Evolutionary conservation across 1,140 invertebrate genomes (phyloP), one percentile per base, ranked within the genome.

Genomic region (Pectinophora gossypiella): DNA sequence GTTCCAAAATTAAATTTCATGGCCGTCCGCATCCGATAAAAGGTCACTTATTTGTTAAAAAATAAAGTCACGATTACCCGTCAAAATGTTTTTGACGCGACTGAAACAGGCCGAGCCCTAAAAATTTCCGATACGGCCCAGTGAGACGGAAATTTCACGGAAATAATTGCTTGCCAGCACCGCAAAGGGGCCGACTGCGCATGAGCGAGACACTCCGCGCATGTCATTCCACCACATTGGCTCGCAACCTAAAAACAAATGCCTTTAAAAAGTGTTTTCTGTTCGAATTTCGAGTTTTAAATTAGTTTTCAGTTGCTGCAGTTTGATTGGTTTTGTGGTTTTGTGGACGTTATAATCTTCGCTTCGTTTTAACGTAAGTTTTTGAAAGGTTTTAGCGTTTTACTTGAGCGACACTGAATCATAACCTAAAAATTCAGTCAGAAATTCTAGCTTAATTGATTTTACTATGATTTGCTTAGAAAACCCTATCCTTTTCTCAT

Each of bases 101-200:
- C 60, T 59, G 50, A 46, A 52, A 47, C 56, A 54, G 51, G 72
- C 52, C 69, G 70, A 75, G 49, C 73, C 71, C 68, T 74, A 67
- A 68, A 66, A 67, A 56, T 56, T 57, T 63, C 59, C 60, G 63
- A 72, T 53, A 61, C 51, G 48, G 52, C 48, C 64, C 57, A 58
- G 44, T 56, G 56, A 59, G 51, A 53, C 76, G 76, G 79, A 83
- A 75, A 80, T 76, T 68, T 68, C 62, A 72, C 56, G 56, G 52
- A 63, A 70, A 68, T 72, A 68, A 82, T 76, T 71, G 70, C 69
- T 67, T 59, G 51, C 42, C 54, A 40, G 43, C 21, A 36, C 15
- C 36, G 7, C 10, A 7, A 2, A 6, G 19, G 10, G 20, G 2
- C 40, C 12, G 13, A 65, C 2, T 21, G 59, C 79, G 79, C 79